Base-by-base conservation (phyloP, 2,888 invertebrate species). In the Rosalia funebris region DNA sequence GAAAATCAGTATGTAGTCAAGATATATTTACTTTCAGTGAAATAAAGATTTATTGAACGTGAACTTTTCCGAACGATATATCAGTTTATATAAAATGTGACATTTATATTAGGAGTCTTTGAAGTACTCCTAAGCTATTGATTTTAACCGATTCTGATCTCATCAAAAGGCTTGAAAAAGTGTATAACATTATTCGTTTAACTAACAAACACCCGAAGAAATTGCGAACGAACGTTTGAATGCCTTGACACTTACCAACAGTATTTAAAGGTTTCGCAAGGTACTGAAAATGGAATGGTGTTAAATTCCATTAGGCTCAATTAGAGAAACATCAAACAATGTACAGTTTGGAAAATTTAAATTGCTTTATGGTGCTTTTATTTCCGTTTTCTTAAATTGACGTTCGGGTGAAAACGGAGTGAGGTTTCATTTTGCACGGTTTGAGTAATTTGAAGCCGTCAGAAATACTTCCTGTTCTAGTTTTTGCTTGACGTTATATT, bases 251-350 rank as follows among this genome's bases (percentile, higher is more conserved):
- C 32, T 46, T 14, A 17, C 7, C 1, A 20, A 15, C 15, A 15
- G 16, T 16, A 46, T 46, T 46, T 16, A 32, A 32, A 32, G 31
- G 46, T 10, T 4, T n/a, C 16, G 16, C 46, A 10, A 32, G 10
- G 4, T 4, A 14, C 7, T 16, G 14, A n/a, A 32, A 46, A 46
- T 15, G 46, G 32, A 46, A 46, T 16, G 32, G 15, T 16, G 25
- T 53, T 41, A 53, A 53, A 53, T 58, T 55, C 62, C 50, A 54
- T 62, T 55, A 54, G 54, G 44, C 39, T 19, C 55, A 55, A 58
- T 62, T 62, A 62, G 55, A 46, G 31, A 62, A 55, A 42, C 50
- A 58, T 54, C 55, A 62, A 58, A 58, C 62, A 57, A 39, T 53
- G 57, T 53, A 47, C 52, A 55, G 52, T 58, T 55, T 62, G 50